These are phyloP conservation scores for Pyxicephalus adspersus DNA, from an alignment of 2,113 vertebrate genomes.

Conservation along the genomic window DNA sequence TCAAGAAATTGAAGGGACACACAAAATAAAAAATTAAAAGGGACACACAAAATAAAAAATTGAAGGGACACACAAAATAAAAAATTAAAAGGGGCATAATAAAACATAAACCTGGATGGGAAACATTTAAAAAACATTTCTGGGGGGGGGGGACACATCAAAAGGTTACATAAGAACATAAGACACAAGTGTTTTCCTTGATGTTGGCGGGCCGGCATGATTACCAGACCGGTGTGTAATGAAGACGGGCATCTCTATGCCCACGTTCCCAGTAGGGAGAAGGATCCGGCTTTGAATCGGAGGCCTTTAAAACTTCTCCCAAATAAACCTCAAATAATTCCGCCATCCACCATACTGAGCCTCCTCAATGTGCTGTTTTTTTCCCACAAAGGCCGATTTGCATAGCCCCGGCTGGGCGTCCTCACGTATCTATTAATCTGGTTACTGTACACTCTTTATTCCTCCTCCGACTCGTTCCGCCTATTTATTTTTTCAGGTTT, in stretches of 20 bases:
- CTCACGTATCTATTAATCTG: background rate
- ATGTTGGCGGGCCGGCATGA: background rate
- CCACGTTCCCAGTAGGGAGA: conserved; percentile 22
- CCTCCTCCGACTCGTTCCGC: background rate
- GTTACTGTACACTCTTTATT: background rate
- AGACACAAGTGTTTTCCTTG: background rate
- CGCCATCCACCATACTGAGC: conserved; percentile 26
- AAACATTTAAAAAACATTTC: no score
- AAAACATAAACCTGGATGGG: no score
- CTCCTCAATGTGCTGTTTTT: background rate
- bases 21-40: no score
- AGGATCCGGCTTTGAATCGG: background rate
- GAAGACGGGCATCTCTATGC: conserved; percentile 53
- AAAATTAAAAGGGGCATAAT: no score
- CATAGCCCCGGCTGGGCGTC: conserved; percentile 1
- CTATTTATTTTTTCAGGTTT: conserved; percentile 31
- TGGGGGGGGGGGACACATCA: no score
- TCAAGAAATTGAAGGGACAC: no score
- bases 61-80: no score
- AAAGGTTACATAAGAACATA: background rate
- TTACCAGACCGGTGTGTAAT: conserved; percentile 33
- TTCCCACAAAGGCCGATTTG: conserved; percentile 34
- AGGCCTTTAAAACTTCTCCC: background rate
- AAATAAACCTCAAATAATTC: conserved; percentile 13
- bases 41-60: no score